These are phyloP conservation scores for Lates japonicus DNA, from an alignment of 2,797 vertebrate species.

Conservation along the genomic window DNA sequence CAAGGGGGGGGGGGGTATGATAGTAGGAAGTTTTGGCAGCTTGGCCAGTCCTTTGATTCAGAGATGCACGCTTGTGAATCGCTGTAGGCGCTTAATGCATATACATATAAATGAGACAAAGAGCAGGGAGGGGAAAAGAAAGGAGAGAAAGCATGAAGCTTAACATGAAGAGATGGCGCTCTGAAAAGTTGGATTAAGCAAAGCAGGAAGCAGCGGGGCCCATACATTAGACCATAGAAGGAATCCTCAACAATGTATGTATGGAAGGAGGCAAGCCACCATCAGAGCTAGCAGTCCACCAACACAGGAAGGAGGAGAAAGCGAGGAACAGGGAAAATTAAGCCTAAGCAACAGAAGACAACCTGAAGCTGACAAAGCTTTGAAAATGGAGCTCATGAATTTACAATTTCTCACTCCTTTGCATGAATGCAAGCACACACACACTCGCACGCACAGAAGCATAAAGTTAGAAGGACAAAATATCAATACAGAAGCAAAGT, in stretches of 20 bases:
- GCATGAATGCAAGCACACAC: conserved; percentile 1
- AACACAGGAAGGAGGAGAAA: conserved; percentile 31
- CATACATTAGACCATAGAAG: conserved; percentile 52
- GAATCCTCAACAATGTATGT: conserved; percentile 60
- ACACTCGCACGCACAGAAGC: neutral
- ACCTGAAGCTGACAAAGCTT: conserved; percentile 26
- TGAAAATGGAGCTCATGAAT: conserved; percentile 27
- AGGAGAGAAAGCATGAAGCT: conserved; percentile 74
- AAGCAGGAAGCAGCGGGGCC: conserved; percentile 65
- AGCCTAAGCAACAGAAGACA: conserved; percentile 17
- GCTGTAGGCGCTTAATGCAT: conserved; percentile 82
- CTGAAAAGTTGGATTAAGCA: conserved; percentile 82
- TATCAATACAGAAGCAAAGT: conserved; percentile 31
- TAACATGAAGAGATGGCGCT: conserved; percentile 70
- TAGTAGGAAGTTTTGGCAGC: conserved; percentile 62
- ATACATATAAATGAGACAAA: conserved; percentile 80
- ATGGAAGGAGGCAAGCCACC: conserved; percentile 22
- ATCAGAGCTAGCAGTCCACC: conserved; percentile 8
- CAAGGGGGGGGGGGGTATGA: conserved; percentile 46
- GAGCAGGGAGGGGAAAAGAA: conserved; percentile 54
- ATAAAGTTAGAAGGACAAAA: neutral
- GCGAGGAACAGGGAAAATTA: conserved; percentile 1
- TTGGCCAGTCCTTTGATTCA: conserved; percentile 70
- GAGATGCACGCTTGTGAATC: conserved; percentile 64
- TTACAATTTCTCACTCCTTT: conserved; percentile 22